Evolutionary conservation across 2,113 vertebrate species (phyloP).

Genomic region (Rhombomys opimus): DNA sequence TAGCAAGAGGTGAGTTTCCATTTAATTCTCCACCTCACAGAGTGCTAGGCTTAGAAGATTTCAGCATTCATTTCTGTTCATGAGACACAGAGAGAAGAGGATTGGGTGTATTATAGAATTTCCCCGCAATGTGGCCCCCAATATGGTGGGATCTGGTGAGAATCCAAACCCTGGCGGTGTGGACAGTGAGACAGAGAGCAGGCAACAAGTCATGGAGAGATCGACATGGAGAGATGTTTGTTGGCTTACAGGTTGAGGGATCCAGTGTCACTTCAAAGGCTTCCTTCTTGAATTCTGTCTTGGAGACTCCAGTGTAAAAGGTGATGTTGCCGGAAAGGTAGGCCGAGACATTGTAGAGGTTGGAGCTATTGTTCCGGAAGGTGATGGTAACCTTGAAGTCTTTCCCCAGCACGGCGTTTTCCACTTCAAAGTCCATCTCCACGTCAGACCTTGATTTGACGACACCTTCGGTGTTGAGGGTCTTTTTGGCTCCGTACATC

Average conservation of each 20-base stretch:
- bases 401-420: constrained; percentile 89
- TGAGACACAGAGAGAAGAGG: background rate
- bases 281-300: constrained; percentile 90
- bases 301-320: constrained; percentile 95
- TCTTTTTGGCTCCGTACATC: constrained; percentile 90
- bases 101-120: background rate
- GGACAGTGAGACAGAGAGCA: background rate
- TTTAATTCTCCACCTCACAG: background rate
- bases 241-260: constrained; percentile 86
- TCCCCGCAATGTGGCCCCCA: background rate
- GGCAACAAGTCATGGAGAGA: background rate
- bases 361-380: constrained; percentile 89
- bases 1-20: background rate
- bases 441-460: constrained; percentile 84
- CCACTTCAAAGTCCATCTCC: constrained; percentile 89
- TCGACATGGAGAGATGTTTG: background rate
- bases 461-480: constrained; percentile 80
- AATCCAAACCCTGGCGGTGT: background rate
- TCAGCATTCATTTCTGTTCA: background rate
- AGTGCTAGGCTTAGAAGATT: constrained; percentile 3
- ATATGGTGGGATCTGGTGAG: background rate
- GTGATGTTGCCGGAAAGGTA: constrained; percentile 92
- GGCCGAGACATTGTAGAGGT: constrained; percentile 84
- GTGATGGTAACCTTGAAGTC: constrained; percentile 91
- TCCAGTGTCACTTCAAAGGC: constrained; percentile 81